Conservation (phyloP, 2,797 vertebrate species). For the Clamator glandarius region DNA sequence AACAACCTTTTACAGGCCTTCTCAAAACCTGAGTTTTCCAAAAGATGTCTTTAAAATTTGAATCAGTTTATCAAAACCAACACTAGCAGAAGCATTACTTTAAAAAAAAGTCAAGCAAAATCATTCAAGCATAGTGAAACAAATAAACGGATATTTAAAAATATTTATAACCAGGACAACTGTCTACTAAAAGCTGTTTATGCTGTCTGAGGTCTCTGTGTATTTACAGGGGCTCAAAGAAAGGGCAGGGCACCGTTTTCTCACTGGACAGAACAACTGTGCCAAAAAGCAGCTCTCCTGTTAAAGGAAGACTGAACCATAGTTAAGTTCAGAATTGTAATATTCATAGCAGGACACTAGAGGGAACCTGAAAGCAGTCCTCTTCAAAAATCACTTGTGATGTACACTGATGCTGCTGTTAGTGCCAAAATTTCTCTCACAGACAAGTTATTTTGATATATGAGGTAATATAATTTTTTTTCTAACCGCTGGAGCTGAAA, state of each 20-base stretch:
- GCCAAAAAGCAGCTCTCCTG: not conserved
- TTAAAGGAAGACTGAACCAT: not conserved
- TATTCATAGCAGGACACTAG: not conserved
- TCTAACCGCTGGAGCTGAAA: not conserved
- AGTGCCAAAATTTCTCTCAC: not conserved
- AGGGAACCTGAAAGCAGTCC: not conserved
- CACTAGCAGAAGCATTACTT: not conserved
- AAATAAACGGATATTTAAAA: not conserved
- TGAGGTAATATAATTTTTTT: not conserved
- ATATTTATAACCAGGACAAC: not conserved
- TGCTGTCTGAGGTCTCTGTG: not conserved
- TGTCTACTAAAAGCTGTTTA: not conserved
- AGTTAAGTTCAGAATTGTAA: not conserved
- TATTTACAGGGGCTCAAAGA: not conserved
- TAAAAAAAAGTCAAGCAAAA: not conserved
- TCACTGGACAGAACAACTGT: not conserved
- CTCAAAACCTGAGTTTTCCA: not conserved
- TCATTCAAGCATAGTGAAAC: not conserved
- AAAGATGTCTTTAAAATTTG: not conserved
- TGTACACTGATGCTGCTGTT: not conserved
- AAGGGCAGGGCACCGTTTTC: not conserved
- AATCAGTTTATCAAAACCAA: not conserved
- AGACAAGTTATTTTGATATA: not conserved
- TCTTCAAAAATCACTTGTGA: not conserved
- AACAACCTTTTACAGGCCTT: not conserved